Evolutionary conservation across 64 coral and sea anemone species (phyloP).

Genomic region (Platygyra sinensis): DNA sequence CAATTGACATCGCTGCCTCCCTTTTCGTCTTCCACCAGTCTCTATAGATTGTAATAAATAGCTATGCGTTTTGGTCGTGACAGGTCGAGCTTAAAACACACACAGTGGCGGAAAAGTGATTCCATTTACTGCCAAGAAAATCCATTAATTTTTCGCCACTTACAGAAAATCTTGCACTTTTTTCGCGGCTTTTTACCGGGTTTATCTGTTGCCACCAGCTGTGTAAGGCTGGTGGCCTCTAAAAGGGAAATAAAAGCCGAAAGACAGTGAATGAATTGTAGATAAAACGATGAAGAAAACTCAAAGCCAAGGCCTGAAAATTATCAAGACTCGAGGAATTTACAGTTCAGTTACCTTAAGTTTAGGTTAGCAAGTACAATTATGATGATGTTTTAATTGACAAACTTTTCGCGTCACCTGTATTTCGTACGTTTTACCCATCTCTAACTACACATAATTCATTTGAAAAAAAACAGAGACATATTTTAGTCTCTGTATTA

Average conservation of each 20-base stretch:
- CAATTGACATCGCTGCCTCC: constrained; percentile 1
- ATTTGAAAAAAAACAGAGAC: not conserved
- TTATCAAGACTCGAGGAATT: not conserved
- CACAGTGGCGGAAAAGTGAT: not conserved
- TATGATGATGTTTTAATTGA: not conserved
- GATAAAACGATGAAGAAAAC: not conserved
- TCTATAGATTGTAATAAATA: not conserved
- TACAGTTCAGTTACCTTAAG: not conserved
- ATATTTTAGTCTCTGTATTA: not conserved
- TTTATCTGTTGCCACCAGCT: constrained; percentile 16
- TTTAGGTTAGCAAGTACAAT: not conserved
- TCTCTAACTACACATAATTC: not conserved
- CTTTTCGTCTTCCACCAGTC: not conserved
- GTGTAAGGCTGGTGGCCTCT: constrained; percentile 10
- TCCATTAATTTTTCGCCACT: not conserved
- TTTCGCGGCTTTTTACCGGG: not conserved
- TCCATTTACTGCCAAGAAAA: not conserved
- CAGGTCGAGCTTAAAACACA: not conserved
- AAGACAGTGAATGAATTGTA: not conserved
- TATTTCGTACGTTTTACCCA: not conserved
- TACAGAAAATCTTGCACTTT: not conserved
- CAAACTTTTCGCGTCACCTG: not conserved
- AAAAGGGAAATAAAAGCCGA: not conserved
- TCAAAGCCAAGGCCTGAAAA: not conserved
- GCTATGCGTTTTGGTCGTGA: not conserved